phyloP scores from a whole-genome alignment of 1,140 invertebrate species.

The Elysia chlorotica region DNA sequence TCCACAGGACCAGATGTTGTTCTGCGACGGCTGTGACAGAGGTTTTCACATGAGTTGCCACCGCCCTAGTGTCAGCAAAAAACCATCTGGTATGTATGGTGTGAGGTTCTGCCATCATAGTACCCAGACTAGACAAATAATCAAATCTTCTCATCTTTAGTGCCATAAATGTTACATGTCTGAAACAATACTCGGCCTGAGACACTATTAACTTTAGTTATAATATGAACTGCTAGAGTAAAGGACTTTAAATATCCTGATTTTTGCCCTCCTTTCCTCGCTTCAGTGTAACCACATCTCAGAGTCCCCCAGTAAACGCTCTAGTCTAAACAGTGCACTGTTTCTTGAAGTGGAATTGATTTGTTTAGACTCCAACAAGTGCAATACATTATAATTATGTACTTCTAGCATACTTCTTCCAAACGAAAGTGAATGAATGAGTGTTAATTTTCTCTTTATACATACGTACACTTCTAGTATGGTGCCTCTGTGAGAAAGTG shows the following conservation, averaged over 20 bases:
- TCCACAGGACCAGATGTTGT: constrained; percentile 72
- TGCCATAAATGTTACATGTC: neutral
- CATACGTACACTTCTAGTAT: no score
- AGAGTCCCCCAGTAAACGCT: neutral
- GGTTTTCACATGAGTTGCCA: constrained; percentile 81
- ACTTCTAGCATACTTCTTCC: no score
- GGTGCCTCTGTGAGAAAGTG: no score
- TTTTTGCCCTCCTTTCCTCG: neutral
- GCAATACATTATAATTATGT: no score
- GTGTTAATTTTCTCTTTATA: no score
- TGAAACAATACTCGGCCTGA: neutral
- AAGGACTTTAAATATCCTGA: neutral
- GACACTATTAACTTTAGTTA: neutral
- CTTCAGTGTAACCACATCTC: neutral
- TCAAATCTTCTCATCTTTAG: neutral
- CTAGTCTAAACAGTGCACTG: no score
- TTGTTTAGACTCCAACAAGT: no score
- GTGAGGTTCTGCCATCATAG: no score
- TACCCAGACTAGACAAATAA: neutral
- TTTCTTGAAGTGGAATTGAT: no score
- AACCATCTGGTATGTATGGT: constrained; percentile 58
- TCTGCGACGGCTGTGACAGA: constrained; percentile 81
- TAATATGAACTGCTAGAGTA: neutral
- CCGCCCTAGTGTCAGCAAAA: constrained; percentile 55
- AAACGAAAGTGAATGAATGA: no score